phyloP scores from a whole-genome alignment of 2,113 vertebrate species.

The Actinemys pallida region DNA sequence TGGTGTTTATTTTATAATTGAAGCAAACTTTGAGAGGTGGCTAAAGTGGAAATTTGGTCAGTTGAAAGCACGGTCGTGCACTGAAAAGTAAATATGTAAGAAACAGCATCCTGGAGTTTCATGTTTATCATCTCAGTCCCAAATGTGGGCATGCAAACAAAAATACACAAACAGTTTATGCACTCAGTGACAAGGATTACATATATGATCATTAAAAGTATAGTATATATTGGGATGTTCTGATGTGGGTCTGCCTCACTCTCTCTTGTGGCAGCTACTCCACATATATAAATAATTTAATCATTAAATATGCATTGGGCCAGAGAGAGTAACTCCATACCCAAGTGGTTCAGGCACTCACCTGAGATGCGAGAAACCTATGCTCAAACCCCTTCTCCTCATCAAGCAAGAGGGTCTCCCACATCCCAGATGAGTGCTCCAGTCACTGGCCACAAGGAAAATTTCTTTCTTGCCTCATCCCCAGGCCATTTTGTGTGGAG shows the following conservation, averaged over 20 bases:
- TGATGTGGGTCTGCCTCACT: not conserved
- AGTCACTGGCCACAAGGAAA: not conserved
- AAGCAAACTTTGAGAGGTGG: not conserved
- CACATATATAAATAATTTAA: not conserved
- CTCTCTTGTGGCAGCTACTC: too few species aligned
- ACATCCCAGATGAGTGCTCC: not conserved
- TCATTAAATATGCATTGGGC: not conserved
- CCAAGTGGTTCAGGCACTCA: too few species aligned
- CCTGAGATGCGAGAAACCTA: not conserved
- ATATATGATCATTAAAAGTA: not conserved
- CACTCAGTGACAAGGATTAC: not conserved
- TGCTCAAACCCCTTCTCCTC: not conserved
- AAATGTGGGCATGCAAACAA: not conserved
- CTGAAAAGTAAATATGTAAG: not conserved
- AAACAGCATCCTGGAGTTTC: not conserved
- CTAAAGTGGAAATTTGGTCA: not conserved
- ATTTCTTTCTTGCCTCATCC: not conserved
- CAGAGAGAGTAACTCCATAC: not conserved
- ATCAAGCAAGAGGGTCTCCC: not conserved
- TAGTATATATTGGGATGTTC: not conserved
- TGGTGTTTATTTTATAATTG: not conserved
- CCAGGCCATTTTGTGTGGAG: not conserved
- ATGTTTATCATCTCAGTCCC: not conserved
- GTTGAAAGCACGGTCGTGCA: not conserved
- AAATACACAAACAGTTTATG: not conserved